Percentiles rank a stretch among this genome's conserved stretches.
phyloP scores from a whole-genome alignment of 2,797 vertebrate species.

The Molossus alvarezi region DNA sequence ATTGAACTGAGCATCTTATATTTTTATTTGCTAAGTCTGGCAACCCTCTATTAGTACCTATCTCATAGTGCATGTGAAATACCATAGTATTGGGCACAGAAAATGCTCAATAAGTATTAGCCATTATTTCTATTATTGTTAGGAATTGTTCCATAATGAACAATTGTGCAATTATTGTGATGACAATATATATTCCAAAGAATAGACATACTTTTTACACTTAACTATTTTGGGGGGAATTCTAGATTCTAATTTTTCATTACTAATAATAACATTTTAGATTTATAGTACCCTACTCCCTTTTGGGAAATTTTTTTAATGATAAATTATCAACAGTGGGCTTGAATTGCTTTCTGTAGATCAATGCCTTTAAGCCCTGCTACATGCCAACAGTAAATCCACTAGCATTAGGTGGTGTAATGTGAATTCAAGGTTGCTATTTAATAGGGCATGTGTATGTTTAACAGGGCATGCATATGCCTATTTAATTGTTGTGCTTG shows the following conservation, averaged over 20 bases:
- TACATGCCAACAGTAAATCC: neutral
- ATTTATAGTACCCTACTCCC: neutral
- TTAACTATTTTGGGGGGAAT: conserved; percentile 7
- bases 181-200: neutral
- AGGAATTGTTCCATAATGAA: conserved; percentile 25
- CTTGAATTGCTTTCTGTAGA: conserved; percentile 42
- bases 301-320: conserved; percentile 29
- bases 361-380: neutral
- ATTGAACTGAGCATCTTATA: neutral
- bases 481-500: neutral
- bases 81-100: neutral
- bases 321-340: neutral
- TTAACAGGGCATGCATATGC: neutral
- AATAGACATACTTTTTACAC: conserved; percentile 1
- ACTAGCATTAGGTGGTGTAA: neutral
- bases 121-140: conserved; percentile 32
- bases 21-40: conserved; percentile 65
- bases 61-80: conserved; percentile 9
- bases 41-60: neutral
- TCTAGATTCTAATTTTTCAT: conserved; percentile 36
- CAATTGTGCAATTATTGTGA: neutral
- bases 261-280: neutral
- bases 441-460: neutral
- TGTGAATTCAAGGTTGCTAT: conserved; percentile 26
- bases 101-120: conserved; percentile 50